Conservation (phyloP, 2,797 vertebrate genomes). For the Arnoldichthys spilopterus region DNA sequence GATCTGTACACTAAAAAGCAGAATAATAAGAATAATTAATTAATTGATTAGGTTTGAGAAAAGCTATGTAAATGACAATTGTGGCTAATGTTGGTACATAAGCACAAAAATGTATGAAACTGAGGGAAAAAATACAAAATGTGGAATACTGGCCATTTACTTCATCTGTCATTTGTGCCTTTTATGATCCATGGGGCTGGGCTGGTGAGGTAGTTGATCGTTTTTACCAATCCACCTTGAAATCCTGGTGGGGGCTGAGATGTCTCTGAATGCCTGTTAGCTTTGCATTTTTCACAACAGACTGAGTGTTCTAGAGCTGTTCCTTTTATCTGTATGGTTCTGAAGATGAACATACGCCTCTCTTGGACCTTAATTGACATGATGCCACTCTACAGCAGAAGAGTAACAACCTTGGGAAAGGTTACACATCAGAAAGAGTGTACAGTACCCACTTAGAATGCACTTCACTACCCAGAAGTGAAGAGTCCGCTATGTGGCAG, state of each 20-base stretch:
- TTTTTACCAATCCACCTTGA: too few species aligned
- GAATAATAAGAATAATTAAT: too few species aligned
- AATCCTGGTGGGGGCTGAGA: not conserved
- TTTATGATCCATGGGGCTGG: not conserved
- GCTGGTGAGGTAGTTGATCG: too few species aligned
- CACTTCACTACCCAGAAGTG: constrained; percentile 6
- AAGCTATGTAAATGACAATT: too few species aligned
- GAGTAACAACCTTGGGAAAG: constrained; percentile 35
- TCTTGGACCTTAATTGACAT: constrained; percentile 41
- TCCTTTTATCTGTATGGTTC: not conserved
- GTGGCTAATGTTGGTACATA: too few species aligned
- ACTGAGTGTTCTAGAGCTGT: not conserved
- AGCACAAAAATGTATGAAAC: too few species aligned
- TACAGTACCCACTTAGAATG: constrained; percentile 45
- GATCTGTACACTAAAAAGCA: too few species aligned
- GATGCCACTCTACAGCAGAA: constrained; percentile 11
- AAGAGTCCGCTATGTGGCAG: constrained; percentile 6
- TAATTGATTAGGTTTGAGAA: too few species aligned
- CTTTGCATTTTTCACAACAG: not conserved
- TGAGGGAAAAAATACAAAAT: too few species aligned
- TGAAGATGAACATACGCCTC: not conserved
- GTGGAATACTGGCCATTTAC: too few species aligned
- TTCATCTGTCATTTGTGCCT: too few species aligned
- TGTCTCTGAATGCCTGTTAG: not conserved
- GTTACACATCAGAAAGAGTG: constrained; percentile 48